Percentiles rank a stretch among this genome's conserved stretches.
phyloP scores from a whole-genome alignment of 2,888 invertebrate genomes.

The Scaptomyza parva region DNA sequence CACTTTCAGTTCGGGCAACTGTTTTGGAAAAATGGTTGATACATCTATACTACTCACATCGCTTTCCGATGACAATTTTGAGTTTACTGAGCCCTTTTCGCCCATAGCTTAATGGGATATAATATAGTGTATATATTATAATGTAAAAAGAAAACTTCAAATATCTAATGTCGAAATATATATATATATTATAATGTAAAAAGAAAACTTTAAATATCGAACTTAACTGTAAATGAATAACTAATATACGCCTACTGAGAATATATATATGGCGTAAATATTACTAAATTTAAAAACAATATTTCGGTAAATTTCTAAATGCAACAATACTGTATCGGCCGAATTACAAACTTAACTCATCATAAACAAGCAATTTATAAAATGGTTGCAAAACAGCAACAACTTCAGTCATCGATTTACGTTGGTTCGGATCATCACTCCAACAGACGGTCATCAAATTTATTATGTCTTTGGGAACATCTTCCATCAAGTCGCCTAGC shows the following conservation, averaged over 20 bases:
- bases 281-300: neutral
- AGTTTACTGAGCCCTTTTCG: constrained; percentile 11
- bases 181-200: neutral
- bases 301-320: neutral
- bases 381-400: constrained; percentile 2
- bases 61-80: constrained; percentile 1
- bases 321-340: neutral
- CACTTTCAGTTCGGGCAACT: constrained; percentile 75
- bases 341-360: constrained; percentile 12
- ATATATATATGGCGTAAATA: neutral
- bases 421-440: constrained; percentile 8
- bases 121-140: too few species aligned
- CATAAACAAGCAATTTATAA: neutral
- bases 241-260: neutral
- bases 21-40: constrained; percentile 45
- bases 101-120: constrained; percentile 16
- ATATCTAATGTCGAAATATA: too few species aligned
- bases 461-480: constrained; percentile 8
- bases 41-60: constrained; percentile 1
- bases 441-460: constrained; percentile 38
- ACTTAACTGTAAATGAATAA: neutral
- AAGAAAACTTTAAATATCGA: neutral
- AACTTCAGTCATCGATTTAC: constrained; percentile 41
- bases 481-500: neutral
- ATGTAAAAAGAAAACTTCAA: neutral